Evolutionary conservation across 1,140 invertebrate species (phyloP).

Genomic region (Polyergus mexicanus): DNA sequence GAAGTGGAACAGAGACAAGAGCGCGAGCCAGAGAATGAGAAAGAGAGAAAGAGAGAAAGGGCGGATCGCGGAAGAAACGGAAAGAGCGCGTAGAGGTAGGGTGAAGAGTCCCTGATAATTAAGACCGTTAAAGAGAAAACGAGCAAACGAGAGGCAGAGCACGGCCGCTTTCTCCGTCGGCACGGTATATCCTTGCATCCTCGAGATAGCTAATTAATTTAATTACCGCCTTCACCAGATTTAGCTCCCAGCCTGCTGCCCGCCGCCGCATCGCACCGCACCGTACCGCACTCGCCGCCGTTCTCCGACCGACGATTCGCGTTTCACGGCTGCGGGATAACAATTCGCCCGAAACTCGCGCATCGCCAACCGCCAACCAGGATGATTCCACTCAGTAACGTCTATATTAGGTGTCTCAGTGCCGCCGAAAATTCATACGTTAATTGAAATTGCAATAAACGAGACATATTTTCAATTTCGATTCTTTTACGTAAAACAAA

Average conservation of each 20-base stretch:
- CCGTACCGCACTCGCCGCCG: constrained; percentile 2
- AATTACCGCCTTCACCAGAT: constrained; percentile 82
- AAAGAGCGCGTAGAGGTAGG: background rate
- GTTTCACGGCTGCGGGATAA: constrained; percentile 40
- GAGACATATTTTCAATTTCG: background rate
- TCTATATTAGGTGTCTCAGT: background rate
- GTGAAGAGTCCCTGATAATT: constrained; percentile 77
- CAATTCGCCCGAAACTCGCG: constrained; percentile 45
- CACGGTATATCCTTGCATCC: constrained; percentile 79
- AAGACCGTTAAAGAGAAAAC: constrained; percentile 81
- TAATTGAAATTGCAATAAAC: background rate
- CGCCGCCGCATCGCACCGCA: constrained; percentile 12
- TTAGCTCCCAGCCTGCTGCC: constrained; percentile 67
- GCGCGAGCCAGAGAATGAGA: constrained; percentile 8
- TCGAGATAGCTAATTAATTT: constrained; percentile 85
- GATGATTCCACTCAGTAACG: background rate
- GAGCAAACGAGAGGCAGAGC: constrained; percentile 64
- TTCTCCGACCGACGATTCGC: constrained; percentile 60
- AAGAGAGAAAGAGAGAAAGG: background rate
- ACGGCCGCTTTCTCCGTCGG: constrained; percentile 45
- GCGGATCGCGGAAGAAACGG: background rate
- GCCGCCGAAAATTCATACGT: background rate
- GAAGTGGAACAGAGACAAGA: constrained; percentile 69
- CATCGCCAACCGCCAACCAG: background rate
- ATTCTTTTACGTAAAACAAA: background rate